A percentile compares a stretch with the other conserved stretches of the same genome.
These are phyloP conservation scores for Octonoba sinensis DNA, from an alignment of 2,888 invertebrate species.

Conservation along the genomic window DNA sequence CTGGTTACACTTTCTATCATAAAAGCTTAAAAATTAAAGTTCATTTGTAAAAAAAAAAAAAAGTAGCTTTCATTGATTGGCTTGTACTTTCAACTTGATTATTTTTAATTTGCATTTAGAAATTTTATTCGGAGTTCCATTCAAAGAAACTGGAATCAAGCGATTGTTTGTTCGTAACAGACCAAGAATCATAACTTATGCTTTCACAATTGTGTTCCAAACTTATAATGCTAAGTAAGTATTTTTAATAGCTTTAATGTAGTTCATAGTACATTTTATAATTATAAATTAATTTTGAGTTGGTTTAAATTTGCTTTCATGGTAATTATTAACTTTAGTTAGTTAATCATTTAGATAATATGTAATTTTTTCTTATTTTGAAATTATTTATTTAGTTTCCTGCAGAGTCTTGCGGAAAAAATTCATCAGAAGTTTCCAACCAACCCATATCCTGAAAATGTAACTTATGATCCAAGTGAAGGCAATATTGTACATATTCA, in stretches of 20 bases:
- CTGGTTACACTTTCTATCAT: too few relatives aligned
- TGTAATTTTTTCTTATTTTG: background rate
- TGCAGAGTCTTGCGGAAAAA: slow-evolving; percentile 45
- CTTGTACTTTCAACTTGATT: too few relatives aligned
- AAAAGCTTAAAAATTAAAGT: too few relatives aligned
- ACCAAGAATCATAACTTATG: slow-evolving; percentile 88
- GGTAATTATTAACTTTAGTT: background rate
- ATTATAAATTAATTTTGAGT: too few relatives aligned
- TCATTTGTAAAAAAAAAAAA: too few relatives aligned
- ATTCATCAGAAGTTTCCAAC: slow-evolving; percentile 45
- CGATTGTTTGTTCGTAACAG: slow-evolving; percentile 87
- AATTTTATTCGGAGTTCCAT: slow-evolving; percentile 91
- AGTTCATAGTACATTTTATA: too few relatives aligned
- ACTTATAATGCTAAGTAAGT: slow-evolving; percentile 81
- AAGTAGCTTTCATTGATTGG: too few relatives aligned
- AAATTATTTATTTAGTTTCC: slow-evolving; percentile 27
- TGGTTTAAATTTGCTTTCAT: background rate
- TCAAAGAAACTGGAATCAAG: slow-evolving; percentile 91
- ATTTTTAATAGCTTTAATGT: background rate
- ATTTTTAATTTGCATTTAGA: slow-evolving; percentile 75
- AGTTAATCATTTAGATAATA: background rate
- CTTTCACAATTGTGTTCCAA: slow-evolving; percentile 87
- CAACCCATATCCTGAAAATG: slow-evolving; percentile 58
- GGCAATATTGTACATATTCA: slow-evolving; percentile 77
- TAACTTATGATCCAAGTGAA: slow-evolving; percentile 33